Evolutionary conservation across 1,140 invertebrate species (phyloP), one percentile per base, ranked within the genome.

Genomic region (Ephestia elutella): DNA sequence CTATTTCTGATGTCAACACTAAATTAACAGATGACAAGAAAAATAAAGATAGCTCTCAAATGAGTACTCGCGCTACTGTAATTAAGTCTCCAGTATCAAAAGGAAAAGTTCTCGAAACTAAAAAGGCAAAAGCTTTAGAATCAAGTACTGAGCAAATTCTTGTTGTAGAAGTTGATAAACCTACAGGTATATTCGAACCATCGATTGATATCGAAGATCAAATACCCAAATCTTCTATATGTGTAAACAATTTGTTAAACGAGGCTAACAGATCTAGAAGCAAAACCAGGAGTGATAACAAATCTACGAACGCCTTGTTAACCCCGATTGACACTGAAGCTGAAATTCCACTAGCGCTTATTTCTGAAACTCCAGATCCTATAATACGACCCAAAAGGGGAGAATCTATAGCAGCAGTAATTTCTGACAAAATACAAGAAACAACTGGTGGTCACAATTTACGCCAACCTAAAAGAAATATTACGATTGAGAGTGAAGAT

Each of bases 151-250:
- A 86, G 61, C 73, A 75, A 56, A 70, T 74, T 10, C 54, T 86
- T 49, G 80, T 89, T 9, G 79, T 89, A 0, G 88, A 89, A 71
- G 75, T 84, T 0, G 87, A 90, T 62, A 89, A 90, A 61, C 91
- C 91, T 0, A 92, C 92, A 0, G 92, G 92, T 13, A 91, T 92
- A 63, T 92, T 92, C 77, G 91, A 92, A 66, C 90, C 91, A 0
- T 92, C 91, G 7, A 79, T 92, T 28, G 91, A 92, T 73, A 78
- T 92, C 54, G 91, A 92, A 83, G 89, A 92, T 59, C 91, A 92
- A 77, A 91, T 92, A 62, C 91, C 91, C 2, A 89, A 91, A 54
- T 87, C 90, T 8, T 91, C 90, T 28, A 89, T 89, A 57, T 81
- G 86, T 62, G 71, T 86, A 9, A 80, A 57, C 35, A 86, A 73